These are phyloP conservation scores for Periplaneta americana DNA, from an alignment of 1,140 invertebrate species.

Conservation along the genomic window DNA sequence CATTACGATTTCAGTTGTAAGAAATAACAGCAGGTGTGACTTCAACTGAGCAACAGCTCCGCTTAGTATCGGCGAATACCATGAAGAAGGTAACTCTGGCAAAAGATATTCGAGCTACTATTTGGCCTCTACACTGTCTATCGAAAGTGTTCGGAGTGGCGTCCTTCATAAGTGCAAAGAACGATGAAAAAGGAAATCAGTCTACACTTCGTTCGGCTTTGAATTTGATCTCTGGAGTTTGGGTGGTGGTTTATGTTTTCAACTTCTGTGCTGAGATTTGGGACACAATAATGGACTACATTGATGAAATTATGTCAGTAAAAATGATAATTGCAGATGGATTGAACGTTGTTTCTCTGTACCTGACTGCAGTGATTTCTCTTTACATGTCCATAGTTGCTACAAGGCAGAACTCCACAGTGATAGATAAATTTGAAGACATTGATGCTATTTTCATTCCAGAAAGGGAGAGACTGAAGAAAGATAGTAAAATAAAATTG, in stretches of 20 bases:
- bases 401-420: not conserved
- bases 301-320: not conserved
- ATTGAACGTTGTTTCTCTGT: too few relatives aligned
- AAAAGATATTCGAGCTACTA: not conserved
- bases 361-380: too few relatives aligned
- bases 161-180: not conserved
- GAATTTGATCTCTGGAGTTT: not conserved
- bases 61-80: too few relatives aligned
- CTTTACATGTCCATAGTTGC: too few relatives aligned
- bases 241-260: not conserved
- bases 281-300: not conserved
- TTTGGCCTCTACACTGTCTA: not conserved
- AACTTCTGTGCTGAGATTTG: not conserved
- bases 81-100: too few relatives aligned
- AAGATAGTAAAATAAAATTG: not conserved
- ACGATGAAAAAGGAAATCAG: not conserved
- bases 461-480: not conserved
- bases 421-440: not conserved
- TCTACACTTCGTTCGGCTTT: not conserved
- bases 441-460: not conserved
- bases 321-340: not conserved
- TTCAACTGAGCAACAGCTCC: too few relatives aligned
- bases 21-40: too few relatives aligned
- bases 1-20: too few relatives aligned
- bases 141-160: not conserved